Evolutionary conservation across 2,888 invertebrate genomes (phyloP), one percentile per base, ranked within the genome.

Genomic region (Drosophila basisetae): DNA sequence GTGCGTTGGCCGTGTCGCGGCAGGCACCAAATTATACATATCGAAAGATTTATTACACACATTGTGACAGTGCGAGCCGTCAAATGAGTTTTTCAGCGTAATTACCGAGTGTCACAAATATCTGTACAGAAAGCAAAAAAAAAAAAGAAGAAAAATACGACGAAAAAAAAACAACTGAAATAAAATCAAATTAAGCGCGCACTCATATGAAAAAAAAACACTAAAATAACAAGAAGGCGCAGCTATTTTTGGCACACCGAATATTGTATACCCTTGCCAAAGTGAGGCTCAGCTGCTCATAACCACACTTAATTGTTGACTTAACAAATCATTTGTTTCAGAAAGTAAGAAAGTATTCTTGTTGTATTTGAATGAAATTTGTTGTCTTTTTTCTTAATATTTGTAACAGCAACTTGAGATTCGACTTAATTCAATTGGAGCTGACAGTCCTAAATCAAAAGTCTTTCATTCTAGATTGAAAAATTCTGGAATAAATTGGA

Each of bases 21-120:
- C 55, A 56, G 73, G 60, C 84, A 74, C 77, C 77, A 84, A 82
- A 89, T 87, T 87, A 84, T 79, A 81, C 85, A 91, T 84, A 90
- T 89, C 80, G 84, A 90, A 80, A 90, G 90, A 90, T 90, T 90
- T 90, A 90, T 90, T 91, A 81, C 91, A 76, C 76, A 79, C 73
- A 75, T 65, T 65, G 78, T 81, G 84, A 90, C 88, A 79, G 78
- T 81, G 88, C 85, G 85, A 82, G 85, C 77, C 90, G 88, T 85
- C 90, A 89, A 90, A 90, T 91, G 91, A 91, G 88, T 90, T 90
- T 90, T 90, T 85, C 84, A 88, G 80, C 81, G 90, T 91, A 91
- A 91, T 90, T 90, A 89, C 90, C 80, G 74, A 80, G 73, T 73
- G 78, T 86, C 84, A 85, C 85, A 85, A 76, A 79, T 83, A 39